These are phyloP conservation scores for Formica aserva DNA, from an alignment of 2,888 invertebrate genomes.

Conservation along the genomic window DNA sequence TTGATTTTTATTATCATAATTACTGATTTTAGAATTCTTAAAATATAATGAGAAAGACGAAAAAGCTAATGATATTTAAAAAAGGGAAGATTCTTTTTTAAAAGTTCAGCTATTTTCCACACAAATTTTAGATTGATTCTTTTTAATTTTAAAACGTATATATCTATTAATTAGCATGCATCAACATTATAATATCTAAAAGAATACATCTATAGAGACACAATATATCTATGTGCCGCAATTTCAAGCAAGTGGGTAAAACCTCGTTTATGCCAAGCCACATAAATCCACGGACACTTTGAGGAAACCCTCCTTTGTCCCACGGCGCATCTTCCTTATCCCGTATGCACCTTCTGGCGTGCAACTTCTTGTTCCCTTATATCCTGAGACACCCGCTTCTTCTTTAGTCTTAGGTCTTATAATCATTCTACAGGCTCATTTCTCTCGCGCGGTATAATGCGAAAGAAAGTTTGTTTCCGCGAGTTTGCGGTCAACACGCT, in stretches of 20 bases:
- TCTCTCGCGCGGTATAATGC: constrained; percentile 38
- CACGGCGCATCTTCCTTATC: constrained; percentile 45
- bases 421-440: constrained; percentile 45
- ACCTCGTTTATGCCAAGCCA: constrained; percentile 42
- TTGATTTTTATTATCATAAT: background rate
- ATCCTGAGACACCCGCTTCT: constrained; percentile 31
- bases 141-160: background rate
- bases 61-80: background rate
- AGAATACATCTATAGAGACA: background rate
- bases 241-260: constrained; percentile 34
- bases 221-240: background rate
- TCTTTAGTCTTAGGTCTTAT: constrained; percentile 31
- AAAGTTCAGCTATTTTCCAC: background rate
- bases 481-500: constrained; percentile 52
- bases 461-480: constrained; percentile 56
- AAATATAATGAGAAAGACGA: background rate
- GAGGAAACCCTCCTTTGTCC: constrained; percentile 53
- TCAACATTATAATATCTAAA: background rate
- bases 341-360: constrained; percentile 7
- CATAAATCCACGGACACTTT: constrained; percentile 62
- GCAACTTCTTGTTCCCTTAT: constrained; percentile 41
- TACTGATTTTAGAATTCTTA: background rate
- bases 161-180: background rate
- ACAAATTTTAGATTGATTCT: background rate
- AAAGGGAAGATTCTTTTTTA: background rate